phyloP scores from a whole-genome alignment of 2,113 vertebrate genomes.

The Phyllostomus hastatus region DNA sequence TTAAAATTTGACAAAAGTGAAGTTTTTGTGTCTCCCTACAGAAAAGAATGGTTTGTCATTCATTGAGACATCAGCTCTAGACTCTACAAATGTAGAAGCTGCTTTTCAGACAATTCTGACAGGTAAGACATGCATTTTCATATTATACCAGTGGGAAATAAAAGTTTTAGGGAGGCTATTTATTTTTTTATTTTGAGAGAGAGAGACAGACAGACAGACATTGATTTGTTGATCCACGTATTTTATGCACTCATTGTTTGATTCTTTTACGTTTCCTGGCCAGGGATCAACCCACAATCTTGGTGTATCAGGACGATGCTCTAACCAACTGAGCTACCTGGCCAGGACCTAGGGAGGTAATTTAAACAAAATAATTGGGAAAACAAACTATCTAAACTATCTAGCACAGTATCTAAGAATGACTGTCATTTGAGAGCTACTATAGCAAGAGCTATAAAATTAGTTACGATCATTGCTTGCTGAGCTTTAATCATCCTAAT shows the following conservation, averaged over 20 bases:
- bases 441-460: not conserved
- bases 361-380: constrained; percentile 33
- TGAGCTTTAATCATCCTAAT: not conserved
- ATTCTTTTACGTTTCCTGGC: no score
- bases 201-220: no score
- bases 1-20: constrained; percentile 29
- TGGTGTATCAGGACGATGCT: no score
- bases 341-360: not conserved
- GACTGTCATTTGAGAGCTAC: not conserved
- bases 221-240: no score
- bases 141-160: not conserved
- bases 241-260: no score
- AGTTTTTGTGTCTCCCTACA: constrained; percentile 77
- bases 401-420: not conserved
- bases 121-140: constrained; percentile 81
- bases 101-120: constrained; percentile 96
- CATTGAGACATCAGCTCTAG: constrained; percentile 96
- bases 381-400: not conserved
- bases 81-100: constrained; percentile 95
- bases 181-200: no score
- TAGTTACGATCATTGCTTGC: not conserved
- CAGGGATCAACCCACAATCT: no score
- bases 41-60: constrained; percentile 94
- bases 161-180: not conserved
- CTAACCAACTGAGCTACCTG: no score